Evolutionary conservation across 2,888 invertebrate genomes (phyloP).

Genomic region (Lasiommata megera): DNA sequence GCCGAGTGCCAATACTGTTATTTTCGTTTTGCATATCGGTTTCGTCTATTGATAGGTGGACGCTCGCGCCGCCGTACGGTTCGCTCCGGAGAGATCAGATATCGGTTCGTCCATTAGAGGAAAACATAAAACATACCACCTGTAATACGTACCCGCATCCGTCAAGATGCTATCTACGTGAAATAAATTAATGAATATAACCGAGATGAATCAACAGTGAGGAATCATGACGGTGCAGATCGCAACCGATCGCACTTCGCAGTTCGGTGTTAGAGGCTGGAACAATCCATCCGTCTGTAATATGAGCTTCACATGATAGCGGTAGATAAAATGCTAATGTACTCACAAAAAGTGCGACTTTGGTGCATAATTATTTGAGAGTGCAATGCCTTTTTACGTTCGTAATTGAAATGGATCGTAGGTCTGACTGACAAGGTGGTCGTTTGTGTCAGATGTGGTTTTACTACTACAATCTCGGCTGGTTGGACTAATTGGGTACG

Average conservation of each 20-base stretch:
- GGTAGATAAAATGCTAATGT: constrained; percentile 14
- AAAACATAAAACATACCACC: constrained; percentile 67
- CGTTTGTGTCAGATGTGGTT: constrained; percentile 39
- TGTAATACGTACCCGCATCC: constrained; percentile 70
- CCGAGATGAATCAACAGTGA: constrained; percentile 59
- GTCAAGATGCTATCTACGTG: constrained; percentile 73
- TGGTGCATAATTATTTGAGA: constrained; percentile 7
- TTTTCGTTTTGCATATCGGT: constrained; percentile 70
- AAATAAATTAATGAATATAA: constrained; percentile 72
- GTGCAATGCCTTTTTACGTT: constrained; percentile 19
- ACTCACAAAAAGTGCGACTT: constrained; percentile 24
- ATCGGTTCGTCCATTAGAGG: constrained; percentile 66
- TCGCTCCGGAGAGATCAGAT: constrained; percentile 47
- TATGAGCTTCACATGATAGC: constrained; percentile 42
- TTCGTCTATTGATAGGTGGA: constrained; percentile 60
- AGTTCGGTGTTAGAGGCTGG: constrained; percentile 46
- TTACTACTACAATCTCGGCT: constrained; percentile 36
- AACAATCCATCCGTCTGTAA: constrained; percentile 36
- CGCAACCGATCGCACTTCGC: constrained; percentile 44
- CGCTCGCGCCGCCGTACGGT: constrained; percentile 39
- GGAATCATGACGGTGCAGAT: constrained; percentile 59
- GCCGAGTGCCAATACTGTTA: constrained; percentile 71
- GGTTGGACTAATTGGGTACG: constrained; percentile 62
- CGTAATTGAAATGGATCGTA: constrained; percentile 17
- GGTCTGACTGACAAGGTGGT: constrained; percentile 29